Evolutionary conservation across 2,888 invertebrate genomes (phyloP), one percentile per base, ranked within the genome.

Genomic region (Cepaea hortensis): DNA sequence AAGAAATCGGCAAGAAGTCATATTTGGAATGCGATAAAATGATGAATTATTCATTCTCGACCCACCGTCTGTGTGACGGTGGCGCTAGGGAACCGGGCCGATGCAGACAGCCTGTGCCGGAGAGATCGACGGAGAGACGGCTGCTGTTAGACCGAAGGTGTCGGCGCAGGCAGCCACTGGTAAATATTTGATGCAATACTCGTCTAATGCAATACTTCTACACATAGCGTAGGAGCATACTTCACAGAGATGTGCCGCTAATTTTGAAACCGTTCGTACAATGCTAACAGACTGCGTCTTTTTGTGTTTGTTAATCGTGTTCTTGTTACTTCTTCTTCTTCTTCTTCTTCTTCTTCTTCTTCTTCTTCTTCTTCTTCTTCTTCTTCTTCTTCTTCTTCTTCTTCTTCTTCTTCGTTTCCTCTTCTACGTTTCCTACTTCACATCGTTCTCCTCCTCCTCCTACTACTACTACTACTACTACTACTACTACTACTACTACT

Each of bases 1-100:
- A 82, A 86, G 81, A 80, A 86, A 86, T 86, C 86, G 81, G 86
- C 86, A 76, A 86, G 75, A 81, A 86, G 82, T 86, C 86, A 86
- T 86, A 86, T 86, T 82, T 76, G 82, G 82, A 75, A 86, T 81
- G 81, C 86, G 86, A 75, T 82, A 76, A 82, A 81, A 75, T 76
- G 68, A 82, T 86, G 86, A 86, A 86, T 86, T 76, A 86, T 86
- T 75, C 86, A 86, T 68, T 75, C 76, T 55, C 50, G 80, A 55
- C 68, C 80, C 85, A 80, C 72, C 72, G 77, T 61, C 46, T 85
- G 48, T 70, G 55, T 50, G 46, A 15, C 18, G 20, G n/a, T 77
- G 68, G 62, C 79, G 80, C 79, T 23, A 50, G 61, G 83, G 70
- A 79, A 72, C 85, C 23, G 61, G 72, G 82, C 61, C 50, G 48